A percentile compares a stretch with the other conserved stretches of the same genome.
Evolutionary conservation across 2,797 vertebrate genomes (phyloP).

Genomic region (Sebastes umbrosus): DNA sequence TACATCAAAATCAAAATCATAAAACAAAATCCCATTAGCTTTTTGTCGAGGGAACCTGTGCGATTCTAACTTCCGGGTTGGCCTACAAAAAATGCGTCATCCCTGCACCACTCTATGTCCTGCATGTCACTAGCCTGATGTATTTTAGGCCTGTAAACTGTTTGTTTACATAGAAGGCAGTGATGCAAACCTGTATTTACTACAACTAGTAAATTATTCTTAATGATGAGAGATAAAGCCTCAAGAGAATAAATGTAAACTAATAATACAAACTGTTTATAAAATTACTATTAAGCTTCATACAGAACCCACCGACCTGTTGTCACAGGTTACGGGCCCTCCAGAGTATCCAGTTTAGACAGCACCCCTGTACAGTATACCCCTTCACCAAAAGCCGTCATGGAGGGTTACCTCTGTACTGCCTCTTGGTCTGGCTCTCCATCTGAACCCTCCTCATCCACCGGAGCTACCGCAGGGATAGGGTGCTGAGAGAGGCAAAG

Average conservation of each 20-base stretch:
- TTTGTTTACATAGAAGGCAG: background rate
- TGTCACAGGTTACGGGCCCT: conserved; percentile 38
- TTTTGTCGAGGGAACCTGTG: too few species aligned
- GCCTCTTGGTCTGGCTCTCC: conserved; percentile 98
- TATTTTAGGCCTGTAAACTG: background rate
- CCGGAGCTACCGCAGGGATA: conserved; percentile 93
- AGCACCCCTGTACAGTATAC: conserved; percentile 51
- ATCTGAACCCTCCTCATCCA: conserved; percentile 98
- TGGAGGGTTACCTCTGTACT: conserved; percentile 92
- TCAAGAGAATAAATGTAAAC: background rate
- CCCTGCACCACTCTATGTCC: too few species aligned
- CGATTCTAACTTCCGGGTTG: too few species aligned
- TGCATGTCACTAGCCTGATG: background rate
- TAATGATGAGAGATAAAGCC: background rate
- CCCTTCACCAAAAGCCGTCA: conserved; percentile 44
- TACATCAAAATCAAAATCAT: too few species aligned
- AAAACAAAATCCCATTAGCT: too few species aligned
- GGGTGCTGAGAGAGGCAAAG: conserved; percentile 83
- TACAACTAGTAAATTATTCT: background rate
- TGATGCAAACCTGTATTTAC: background rate
- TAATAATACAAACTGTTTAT: background rate
- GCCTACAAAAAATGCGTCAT: too few species aligned
- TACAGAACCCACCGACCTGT: background rate
- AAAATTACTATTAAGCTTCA: background rate
- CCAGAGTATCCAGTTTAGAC: conserved; percentile 56